Base-by-base conservation (phyloP, 2,113 vertebrate species). In the Cynoglossus semilaevis region DNA sequence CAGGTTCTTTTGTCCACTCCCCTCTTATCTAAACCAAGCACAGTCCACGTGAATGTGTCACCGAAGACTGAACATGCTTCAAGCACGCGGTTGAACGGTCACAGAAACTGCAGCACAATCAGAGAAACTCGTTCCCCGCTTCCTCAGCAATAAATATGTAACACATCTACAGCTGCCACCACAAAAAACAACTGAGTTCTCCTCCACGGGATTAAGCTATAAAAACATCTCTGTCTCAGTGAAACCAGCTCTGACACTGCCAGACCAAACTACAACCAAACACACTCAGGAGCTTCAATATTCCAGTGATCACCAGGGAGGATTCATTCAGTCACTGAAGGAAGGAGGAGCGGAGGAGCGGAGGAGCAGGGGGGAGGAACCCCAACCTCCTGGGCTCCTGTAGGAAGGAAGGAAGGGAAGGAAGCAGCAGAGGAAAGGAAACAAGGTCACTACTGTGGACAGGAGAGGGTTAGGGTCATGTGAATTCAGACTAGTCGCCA, bases 231-330 rank as follows among this genome's bases (percentile, higher is more conserved):
- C 62, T 42, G 40, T 64, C 46, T 78, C 15, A 19, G 41, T 67
- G 65, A 72, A 72, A 67, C 40, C 84, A 82, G 80, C 78, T 76
- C 53, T 72, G 15, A 71, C 79, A 76, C 84, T 83, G 82, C 82
- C 86, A 68, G 58, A 52, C 51, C 12, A 41, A 22, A 8, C 40
- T 19, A 43, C 52, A 16, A 57, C 60, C 42, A 49, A 65, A 64
- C 19, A 42, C 40, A 79, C 67, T 64, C 81, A 59, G 60, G 76
- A 62, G 65, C 76, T 47, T 34, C 13, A 62, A 62, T 51, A 37
- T 58, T 42, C 35, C 19, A 2, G 15, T 14, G 50, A 40, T 13
- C 4, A 41, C 11, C 38, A 41, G 11, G 38, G 37, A 41, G 38
- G 14, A 38, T 11, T 38, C 35, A 36, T 9, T 7, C 35, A 10